These are phyloP conservation scores for Drosophila conformis DNA, from an alignment of 2,888 invertebrate genomes.

Conservation along the genomic window DNA sequence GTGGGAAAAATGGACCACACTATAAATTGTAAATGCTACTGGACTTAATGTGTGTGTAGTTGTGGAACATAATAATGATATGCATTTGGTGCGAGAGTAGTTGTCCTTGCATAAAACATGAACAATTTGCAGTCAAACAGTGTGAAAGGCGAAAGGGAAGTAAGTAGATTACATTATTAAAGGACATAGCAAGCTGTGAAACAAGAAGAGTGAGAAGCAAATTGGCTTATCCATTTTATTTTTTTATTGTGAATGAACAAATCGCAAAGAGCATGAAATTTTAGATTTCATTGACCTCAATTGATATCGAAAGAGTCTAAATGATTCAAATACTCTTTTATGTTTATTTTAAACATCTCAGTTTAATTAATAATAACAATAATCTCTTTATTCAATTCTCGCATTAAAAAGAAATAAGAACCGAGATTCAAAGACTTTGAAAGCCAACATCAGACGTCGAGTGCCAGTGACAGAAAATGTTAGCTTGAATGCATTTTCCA, in stretches of 20 bases:
- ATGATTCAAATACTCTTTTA: neutral
- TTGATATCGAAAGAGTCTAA: too few relatives aligned
- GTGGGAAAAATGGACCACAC: constrained; percentile 5
- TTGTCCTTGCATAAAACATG: neutral
- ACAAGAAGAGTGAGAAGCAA: neutral
- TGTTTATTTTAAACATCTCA: neutral
- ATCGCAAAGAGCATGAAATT: neutral
- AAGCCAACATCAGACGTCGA: neutral
- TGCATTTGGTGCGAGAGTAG: neutral
- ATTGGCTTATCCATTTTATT: neutral
- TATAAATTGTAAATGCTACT: constrained; percentile 7
- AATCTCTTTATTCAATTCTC: neutral
- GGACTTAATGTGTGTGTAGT: constrained; percentile 17
- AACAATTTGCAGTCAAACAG: neutral
- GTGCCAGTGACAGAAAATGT: constrained; percentile 7
- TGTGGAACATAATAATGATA: neutral
- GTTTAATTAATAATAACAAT: neutral
- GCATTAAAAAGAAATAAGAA: constrained; percentile 2
- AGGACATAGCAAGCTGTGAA: constrained; percentile 3
- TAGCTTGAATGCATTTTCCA: constrained; percentile 22
- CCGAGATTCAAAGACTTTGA: neutral
- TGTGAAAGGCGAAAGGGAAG: too few relatives aligned
- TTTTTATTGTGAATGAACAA: neutral
- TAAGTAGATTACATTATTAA: neutral
- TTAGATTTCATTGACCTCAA: constrained; percentile 4